Percentiles rank a stretch among this genome's conserved stretches.
These are phyloP conservation scores for Heteromormyrus szaboi DNA, from an alignment of 2,797 vertebrate genomes.

Conservation along the genomic window DNA sequence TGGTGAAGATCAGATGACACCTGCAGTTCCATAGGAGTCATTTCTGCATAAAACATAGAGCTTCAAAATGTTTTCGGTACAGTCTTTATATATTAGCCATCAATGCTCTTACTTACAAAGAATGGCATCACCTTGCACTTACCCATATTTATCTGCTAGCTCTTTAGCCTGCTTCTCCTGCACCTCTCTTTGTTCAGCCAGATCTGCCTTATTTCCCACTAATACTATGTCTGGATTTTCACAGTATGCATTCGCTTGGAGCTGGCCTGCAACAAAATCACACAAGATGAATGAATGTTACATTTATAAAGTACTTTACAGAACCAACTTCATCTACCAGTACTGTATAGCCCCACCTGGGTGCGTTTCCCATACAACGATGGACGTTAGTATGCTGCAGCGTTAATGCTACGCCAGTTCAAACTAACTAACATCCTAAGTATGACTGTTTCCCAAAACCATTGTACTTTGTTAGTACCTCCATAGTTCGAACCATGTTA, in stretches of 20 bases:
- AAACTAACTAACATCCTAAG: background rate
- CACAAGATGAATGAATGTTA: background rate
- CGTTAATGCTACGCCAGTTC: background rate
- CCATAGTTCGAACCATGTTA: background rate
- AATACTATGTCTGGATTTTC: constrained; percentile 92
- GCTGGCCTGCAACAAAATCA: constrained; percentile 69
- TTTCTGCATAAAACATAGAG: background rate
- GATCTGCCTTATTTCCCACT: constrained; percentile 89
- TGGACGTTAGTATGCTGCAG: background rate
- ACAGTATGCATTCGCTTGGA: constrained; percentile 95
- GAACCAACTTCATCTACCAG: background rate
- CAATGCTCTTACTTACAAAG: too few relatives aligned
- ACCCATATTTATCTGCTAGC: constrained; percentile 90
- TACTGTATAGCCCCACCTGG: background rate
- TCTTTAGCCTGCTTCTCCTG: constrained; percentile 86
- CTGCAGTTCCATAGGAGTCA: background rate
- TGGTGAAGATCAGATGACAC: background rate
- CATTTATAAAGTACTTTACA: background rate
- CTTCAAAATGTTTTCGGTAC: background rate
- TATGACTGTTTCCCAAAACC: background rate
- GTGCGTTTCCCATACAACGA: background rate
- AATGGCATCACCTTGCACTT: constrained; percentile 27
- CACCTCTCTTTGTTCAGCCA: constrained; percentile 85
- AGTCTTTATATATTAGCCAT: background rate
- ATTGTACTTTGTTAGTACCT: background rate